Base-by-base conservation (phyloP, 2,797 vertebrate species). In the Takifugu ocellatus region DNA sequence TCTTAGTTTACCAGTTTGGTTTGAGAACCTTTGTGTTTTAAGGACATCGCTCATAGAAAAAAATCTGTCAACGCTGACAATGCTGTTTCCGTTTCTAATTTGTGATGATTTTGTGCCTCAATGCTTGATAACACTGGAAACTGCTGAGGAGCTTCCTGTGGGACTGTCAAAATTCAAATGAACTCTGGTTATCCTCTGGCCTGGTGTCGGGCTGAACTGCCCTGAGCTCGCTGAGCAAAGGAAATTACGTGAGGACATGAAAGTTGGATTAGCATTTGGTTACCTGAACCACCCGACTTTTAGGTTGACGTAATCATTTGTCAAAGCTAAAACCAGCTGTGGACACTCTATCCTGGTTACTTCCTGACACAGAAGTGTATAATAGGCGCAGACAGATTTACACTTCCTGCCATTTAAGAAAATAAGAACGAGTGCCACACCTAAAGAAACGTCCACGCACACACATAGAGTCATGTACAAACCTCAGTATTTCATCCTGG, bases 311-410 rank as follows among this genome's bases (percentile, higher is more conserved):
- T 4, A n/a, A 9, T 21, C 17, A 6, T 46, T 2, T n/a, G 11
- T 59, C 51, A 65, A 36, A 47, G 43, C 47, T 51, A 17, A 56
- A 56, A 31, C 36, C 21, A 4, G 10, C 24, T 57, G 5, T 1
- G 49, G 68, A 54, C 54, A 26, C 45, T 2, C 58, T 26, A 55
- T 36, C 58, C 54, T 5, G 61, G 49, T 64, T 57, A 54, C 73
- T 83, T 84, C 85, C 82, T 84, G 66, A 43, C 42, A 42, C 2
- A 63, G 51, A 70, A 49, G 59, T 61, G 63, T 52, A 88, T 81
- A 86, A 87, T 84, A 56, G 79, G 25, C 53, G 75, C 24, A 78
- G 85, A 87, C 79, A 84, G 84, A 89, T 84, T 73, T 58, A 84
- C 61, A 66, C 68, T 83, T 84, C 85, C 85, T 85, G 75, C 59